Evolutionary conservation across 2,797 vertebrate genomes (phyloP), one percentile per base, ranked within the genome.

Genomic region (Gymnocypris eckloni): DNA sequence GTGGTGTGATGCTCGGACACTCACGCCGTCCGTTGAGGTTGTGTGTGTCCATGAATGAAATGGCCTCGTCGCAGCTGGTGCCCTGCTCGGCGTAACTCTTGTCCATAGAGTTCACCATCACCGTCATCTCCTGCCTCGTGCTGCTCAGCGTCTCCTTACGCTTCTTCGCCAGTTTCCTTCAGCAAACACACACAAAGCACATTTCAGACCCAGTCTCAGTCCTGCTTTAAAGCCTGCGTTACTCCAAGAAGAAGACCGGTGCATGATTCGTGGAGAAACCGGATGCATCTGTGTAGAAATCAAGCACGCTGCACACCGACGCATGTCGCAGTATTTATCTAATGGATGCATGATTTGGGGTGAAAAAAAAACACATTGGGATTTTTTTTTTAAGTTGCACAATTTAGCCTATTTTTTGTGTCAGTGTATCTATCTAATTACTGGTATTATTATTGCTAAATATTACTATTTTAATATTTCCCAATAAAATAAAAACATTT

Each of bases 101-200:
- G 94, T 97, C 97, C 96, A 97, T 97, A 22, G 96, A 97, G 93
- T 97, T 98, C 94, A 98, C 98, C 97, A 99, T 99, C 93, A 99
- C 97, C 0, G 98, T 98, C 98, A 99, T 99, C 94, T 99, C 98
- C 94, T 99, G 98, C 90, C 98, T 95, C 6, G 97, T 96, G 90
- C 95, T 98, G 91, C 96, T 98, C 93, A 98, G 93, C 0, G 98
- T 99, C 93, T 99, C 98, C 92, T 99, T 99, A 85, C 98, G 92
- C 91, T 99, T 99, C 95, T 98, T 98, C 45, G 98, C 97, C 91
- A 99, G 92, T 95, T 99, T 99, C 94, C 98, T 99, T 86, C 22
- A 86, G 52, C 66, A 54, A 70, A 90, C 85, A 86, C 81, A 81
- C 37, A 83, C n/a, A 78, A 92, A 82, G 88, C 87, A 87, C 22